A percentile compares a stretch with the other conserved stretches of the same genome.
Evolutionary conservation across 30 jellyfish, hydroid and myxozoan species (phyloP).

Genomic region (Clytia hemisphaerica): DNA sequence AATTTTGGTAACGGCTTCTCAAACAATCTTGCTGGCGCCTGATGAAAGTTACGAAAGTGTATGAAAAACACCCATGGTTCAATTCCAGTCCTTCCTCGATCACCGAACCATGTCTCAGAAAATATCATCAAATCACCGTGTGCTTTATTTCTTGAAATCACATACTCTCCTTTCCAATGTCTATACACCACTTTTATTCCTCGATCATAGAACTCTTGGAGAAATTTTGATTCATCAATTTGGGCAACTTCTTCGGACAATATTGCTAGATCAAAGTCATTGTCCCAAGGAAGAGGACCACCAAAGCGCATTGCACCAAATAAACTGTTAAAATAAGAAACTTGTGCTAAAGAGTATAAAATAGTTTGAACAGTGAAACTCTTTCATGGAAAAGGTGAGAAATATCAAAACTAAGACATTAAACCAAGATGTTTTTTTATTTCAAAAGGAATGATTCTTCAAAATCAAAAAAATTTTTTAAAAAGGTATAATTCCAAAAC

Average conservation of each 20-base stretch:
- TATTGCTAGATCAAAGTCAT: constrained; percentile 46
- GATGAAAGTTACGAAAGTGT: constrained; percentile 40
- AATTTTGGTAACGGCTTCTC: constrained; percentile 26
- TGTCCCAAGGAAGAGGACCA: constrained; percentile 63
- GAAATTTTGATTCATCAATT: constrained; percentile 19
- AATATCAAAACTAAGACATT: too few relatives aligned
- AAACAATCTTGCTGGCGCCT: constrained; percentile 39
- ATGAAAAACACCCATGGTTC: constrained; percentile 50
- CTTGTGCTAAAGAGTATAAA: too few relatives aligned
- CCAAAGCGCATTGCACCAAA: constrained; percentile 61
- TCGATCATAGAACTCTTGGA: constrained; percentile 9
- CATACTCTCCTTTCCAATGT: constrained; percentile 55
- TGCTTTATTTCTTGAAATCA: constrained; percentile 14
- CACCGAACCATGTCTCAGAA: constrained; percentile 10
- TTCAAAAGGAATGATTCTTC: too few relatives aligned
- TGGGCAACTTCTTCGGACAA: constrained; percentile 28
- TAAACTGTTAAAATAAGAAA: constrained; percentile 29
- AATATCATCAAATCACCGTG: constrained; percentile 54
- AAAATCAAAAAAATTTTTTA: too few relatives aligned
- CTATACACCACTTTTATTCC: constrained; percentile 34
- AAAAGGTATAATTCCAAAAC: too few relatives aligned
- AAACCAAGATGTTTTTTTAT: too few relatives aligned
- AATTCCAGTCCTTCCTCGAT: constrained; percentile 39
- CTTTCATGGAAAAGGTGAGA: too few relatives aligned
- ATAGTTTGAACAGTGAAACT: too few relatives aligned